Conservation (phyloP, 2,888 invertebrate genomes). For the Chymomyza caudatula region DNA sequence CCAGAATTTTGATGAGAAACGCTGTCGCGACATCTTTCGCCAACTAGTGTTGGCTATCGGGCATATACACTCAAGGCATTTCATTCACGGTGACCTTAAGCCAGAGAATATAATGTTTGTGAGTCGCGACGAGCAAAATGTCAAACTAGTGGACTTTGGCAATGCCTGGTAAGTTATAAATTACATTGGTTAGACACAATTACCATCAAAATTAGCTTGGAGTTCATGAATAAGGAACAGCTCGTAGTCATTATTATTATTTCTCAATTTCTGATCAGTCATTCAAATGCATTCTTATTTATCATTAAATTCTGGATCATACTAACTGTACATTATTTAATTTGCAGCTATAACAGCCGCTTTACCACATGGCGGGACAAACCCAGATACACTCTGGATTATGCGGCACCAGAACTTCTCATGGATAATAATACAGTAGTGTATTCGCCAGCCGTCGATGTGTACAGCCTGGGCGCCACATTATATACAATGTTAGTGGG, state of each 20-base stretch:
- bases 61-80: constrained; percentile 89
- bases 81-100: constrained; percentile 96
- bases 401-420: constrained; percentile 97
- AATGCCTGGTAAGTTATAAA: constrained; percentile 85
- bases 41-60: constrained; percentile 90
- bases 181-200: too few relatives aligned
- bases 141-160: constrained; percentile 97
- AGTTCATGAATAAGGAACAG: too few relatives aligned
- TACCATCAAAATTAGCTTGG: too few relatives aligned
- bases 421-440: constrained; percentile 67
- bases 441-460: constrained; percentile 95
- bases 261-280: too few relatives aligned
- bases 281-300: too few relatives aligned
- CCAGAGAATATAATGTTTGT: constrained; percentile 85
- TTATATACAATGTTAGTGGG: constrained; percentile 87
- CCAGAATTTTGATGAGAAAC: constrained; percentile 83
- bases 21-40: constrained; percentile 88
- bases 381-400: constrained; percentile 92
- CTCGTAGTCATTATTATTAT: too few relatives aligned
- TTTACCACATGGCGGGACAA: constrained; percentile 77
- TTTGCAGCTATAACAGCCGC: constrained; percentile 55
- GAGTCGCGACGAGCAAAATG: constrained; percentile 49
- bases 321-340: constrained; percentile 13
- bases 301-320: too few relatives aligned
- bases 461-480: constrained; percentile 97